These are phyloP conservation scores for Hydropsyche tenuis DNA, from an alignment of 1,140 invertebrate species.

Conservation along the genomic window DNA sequence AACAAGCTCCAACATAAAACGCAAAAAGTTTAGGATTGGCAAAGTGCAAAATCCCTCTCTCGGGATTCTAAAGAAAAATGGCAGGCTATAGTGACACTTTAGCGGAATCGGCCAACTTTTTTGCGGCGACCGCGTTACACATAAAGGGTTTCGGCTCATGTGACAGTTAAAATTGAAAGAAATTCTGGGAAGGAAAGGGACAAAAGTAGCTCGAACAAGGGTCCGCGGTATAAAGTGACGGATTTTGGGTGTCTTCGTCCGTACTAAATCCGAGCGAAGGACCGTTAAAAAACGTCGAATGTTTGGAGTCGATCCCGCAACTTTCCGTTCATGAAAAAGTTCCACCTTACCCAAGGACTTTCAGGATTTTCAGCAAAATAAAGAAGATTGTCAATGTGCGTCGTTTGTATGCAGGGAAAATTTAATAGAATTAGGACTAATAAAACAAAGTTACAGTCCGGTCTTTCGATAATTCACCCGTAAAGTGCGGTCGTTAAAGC, in stretches of 20 bases:
- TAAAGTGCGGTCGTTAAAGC: constrained; percentile 16
- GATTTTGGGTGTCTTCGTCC: neutral
- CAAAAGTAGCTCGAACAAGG: neutral
- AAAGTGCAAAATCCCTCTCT: neutral
- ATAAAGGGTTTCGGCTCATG: constrained; percentile 7
- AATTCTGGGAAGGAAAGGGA: constrained; percentile 13
- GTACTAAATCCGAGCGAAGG: neutral
- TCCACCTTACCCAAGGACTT: neutral
- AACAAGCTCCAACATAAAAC: no score
- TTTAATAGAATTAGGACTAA: constrained; percentile 11
- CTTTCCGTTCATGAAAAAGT: neutral
- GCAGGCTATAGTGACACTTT: neutral
- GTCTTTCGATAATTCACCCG: neutral
- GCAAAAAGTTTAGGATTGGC: no score
- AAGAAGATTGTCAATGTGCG: no score
- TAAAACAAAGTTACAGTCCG: constrained; percentile 7
- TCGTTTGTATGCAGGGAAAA: neutral
- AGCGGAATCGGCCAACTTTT: neutral
- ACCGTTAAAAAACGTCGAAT: no score
- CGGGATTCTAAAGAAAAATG: neutral
- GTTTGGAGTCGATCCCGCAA: neutral
- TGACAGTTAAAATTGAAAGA: constrained; percentile 31
- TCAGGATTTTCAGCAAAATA: no score
- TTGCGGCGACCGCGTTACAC: constrained; percentile 10
- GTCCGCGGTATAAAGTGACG: neutral